Evolutionary conservation across 2,113 vertebrate genomes (phyloP).

Genomic region (Mirza zaza): DNA sequence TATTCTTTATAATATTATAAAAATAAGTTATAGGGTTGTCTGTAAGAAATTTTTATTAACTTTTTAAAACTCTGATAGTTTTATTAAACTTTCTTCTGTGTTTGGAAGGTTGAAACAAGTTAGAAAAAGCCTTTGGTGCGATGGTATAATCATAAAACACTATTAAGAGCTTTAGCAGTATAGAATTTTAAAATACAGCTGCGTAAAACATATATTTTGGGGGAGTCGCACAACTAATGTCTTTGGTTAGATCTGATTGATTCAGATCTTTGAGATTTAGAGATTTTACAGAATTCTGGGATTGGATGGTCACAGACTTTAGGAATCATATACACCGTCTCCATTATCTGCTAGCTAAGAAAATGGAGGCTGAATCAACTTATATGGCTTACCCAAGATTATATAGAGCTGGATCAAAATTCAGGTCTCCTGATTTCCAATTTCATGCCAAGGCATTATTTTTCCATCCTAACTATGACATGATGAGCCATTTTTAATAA

Average conservation of each 20-base stretch:
- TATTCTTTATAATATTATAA: background rate
- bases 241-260: background rate
- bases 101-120: background rate
- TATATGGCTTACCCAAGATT: background rate
- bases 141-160: background rate
- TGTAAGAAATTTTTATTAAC: background rate
- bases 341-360: background rate
- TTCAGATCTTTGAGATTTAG: background rate
- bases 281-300: background rate
- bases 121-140: background rate
- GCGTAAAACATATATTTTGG: background rate
- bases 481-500: conserved; percentile 2
- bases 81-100: background rate
- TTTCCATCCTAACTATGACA: background rate
- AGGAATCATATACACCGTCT: background rate
- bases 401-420: background rate
- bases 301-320: background rate
- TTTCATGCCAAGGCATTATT: background rate
- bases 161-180: background rate
- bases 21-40: background rate
- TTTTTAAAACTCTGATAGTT: background rate
- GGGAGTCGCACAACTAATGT: background rate
- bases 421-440: background rate
- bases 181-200: background rate
- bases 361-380: background rate